Percentiles rank a stretch among this genome's conserved stretches.
These are phyloP conservation scores for Bombus impatiens DNA, from an alignment of 1,140 invertebrate species.

Conservation along the genomic window DNA sequence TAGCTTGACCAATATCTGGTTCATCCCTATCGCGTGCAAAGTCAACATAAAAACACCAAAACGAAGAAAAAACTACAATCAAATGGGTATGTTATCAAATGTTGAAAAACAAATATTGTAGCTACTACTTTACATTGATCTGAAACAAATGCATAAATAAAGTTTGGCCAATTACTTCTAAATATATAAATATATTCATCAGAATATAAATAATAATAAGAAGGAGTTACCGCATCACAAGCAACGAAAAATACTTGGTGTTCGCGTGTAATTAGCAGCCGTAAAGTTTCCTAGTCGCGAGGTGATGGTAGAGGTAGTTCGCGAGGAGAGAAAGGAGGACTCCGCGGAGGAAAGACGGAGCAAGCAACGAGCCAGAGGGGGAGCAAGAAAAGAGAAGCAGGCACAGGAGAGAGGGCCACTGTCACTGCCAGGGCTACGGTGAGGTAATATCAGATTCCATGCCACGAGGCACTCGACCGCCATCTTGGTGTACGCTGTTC, in stretches of 20 bases:
- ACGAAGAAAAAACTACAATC: not conserved
- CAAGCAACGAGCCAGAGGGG: constrained; percentile 19
- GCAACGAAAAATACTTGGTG: constrained; percentile 12
- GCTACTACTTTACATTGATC: not conserved
- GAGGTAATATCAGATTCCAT: constrained; percentile 75
- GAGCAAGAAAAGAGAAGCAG: not conserved
- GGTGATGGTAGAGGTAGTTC: constrained; percentile 35
- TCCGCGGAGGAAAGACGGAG: constrained; percentile 40
- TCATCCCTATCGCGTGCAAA: not conserved
- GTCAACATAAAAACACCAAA: not conserved
- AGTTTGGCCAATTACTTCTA: not conserved
- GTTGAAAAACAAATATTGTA: not conserved
- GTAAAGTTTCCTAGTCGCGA: constrained; percentile 51
- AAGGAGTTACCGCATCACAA: not conserved
- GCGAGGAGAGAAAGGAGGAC: constrained; percentile 50
- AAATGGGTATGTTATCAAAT: not conserved
- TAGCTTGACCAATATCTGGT: not conserved
- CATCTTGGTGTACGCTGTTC: constrained; percentile 63
- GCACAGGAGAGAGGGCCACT: constrained; percentile 62
- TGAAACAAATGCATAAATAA: not conserved
- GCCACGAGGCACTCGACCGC: constrained; percentile 64
- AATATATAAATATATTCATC: not conserved
- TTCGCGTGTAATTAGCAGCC: constrained; percentile 50
- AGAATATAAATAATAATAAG: not conserved
- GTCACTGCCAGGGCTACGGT: constrained; percentile 73